phyloP scores from a whole-genome alignment of 2,113 vertebrate species.

The Pterocles gutturalis region DNA sequence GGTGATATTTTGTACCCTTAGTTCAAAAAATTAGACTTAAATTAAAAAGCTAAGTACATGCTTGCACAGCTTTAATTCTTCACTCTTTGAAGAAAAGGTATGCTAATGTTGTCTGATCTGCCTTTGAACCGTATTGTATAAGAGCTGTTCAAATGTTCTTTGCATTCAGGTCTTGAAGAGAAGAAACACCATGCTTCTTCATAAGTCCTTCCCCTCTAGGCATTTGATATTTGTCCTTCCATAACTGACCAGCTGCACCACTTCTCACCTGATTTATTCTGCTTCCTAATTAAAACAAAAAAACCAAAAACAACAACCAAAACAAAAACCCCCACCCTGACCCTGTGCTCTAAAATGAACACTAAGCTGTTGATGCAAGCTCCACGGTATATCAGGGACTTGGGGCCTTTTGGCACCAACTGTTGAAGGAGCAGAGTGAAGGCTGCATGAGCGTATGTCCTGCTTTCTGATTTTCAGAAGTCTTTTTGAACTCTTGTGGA shows the following conservation, averaged over 20 bases:
- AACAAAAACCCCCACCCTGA: fast-evolving
- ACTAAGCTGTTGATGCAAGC: neutral
- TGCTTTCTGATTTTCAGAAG: neutral
- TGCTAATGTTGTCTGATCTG: neutral
- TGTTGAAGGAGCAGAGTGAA: neutral
- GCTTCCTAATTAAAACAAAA: neutral
- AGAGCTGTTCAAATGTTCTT: neutral
- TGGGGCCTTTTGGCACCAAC: neutral
- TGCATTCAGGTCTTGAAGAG: neutral
- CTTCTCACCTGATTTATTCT: neutral
- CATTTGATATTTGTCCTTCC: neutral
- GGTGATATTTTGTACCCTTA: neutral
- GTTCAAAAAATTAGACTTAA: neutral
- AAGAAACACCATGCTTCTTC: neutral
- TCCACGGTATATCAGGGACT: fast-evolving
- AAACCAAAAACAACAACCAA: neutral
- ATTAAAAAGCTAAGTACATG: neutral
- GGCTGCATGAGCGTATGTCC: neutral
- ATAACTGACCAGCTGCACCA: neutral
- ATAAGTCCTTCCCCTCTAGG: neutral
- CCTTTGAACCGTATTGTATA: neutral
- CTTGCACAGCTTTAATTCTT: neutral
- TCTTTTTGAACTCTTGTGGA: neutral
- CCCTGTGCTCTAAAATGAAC: neutral
- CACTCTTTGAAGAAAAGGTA: neutral